A percentile compares a stretch with the other conserved stretches of the same genome.
phyloP scores from a whole-genome alignment of 1,140 invertebrate genomes.

The Cataglyphis hispanica region DNA sequence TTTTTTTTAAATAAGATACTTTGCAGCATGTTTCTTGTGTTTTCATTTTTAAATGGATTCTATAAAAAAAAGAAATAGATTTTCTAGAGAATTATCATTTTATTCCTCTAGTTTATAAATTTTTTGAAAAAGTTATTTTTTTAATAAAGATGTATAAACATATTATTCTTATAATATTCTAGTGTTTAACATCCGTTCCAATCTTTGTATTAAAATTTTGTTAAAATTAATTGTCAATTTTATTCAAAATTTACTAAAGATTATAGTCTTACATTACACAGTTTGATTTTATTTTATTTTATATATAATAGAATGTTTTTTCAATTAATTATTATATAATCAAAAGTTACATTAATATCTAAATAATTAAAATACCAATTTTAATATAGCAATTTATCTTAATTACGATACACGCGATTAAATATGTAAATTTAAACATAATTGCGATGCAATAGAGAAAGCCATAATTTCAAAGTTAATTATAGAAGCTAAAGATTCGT shows the following conservation, averaged over 20 bases:
- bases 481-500: constrained; percentile 14
- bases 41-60: not conserved
- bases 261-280: not conserved
- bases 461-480: constrained; percentile 8
- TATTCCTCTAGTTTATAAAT: not conserved
- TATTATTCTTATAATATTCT: not conserved
- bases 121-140: not conserved
- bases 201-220: not conserved
- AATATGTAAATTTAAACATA: constrained; percentile 3
- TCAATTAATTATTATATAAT: not conserved
- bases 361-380: not conserved
- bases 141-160: not conserved
- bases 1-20: not conserved
- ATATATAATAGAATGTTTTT: not conserved
- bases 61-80: not conserved
- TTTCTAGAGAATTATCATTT: not conserved
- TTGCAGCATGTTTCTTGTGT: not conserved
- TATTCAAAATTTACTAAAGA: not conserved
- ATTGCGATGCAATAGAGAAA: constrained; percentile 14
- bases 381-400: not conserved
- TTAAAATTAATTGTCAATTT: too few species aligned
- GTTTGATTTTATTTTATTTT: not conserved
- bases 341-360: not conserved
- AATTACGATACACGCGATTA: not conserved
- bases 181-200: not conserved